Evolutionary conservation across 2,888 invertebrate genomes (phyloP), one percentile per base, ranked within the genome.

Genomic region (Dioctria rufipes): DNA sequence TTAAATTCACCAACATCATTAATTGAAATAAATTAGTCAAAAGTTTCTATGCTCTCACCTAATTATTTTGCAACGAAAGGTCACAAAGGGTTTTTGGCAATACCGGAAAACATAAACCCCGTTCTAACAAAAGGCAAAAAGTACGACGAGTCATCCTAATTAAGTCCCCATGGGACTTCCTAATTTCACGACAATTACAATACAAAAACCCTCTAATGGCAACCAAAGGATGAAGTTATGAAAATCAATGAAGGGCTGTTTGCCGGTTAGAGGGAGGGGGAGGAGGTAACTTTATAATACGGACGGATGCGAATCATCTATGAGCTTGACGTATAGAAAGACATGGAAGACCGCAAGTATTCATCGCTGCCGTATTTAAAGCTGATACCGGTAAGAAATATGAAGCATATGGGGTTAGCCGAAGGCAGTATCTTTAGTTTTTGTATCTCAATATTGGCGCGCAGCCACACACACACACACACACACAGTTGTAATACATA

Each of bases 141-240:
- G 66, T 78, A 46, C 69, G 60, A 43, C 80, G 61, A 80, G 79
- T 79, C 79, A 79, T 80, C 69, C 80, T 80, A 80, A 80, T 80
- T 69, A 80, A 80, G 69, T 46, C 49, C 80, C 61, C 40, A n/a
- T 43, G 80, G 80, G 69, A 80, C 61, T 69, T 60, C 80, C 60
- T 80, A 69, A 80, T 80, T 80, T 80, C 49, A 69, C 61, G 80
- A 80, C 69, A 80, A 80, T 80, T 80, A 80, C 69, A 60, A 67
- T 67, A 79, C 58, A 79, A 67, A 66, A 67, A 67, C 75, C 75
- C 42, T 61, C 43, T 58, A 58, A 75, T 60, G 60, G 61, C 58
- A 75, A 40, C 75, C 9, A 46, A 60, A 75, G 75, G 75, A 75
- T 42, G 75, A 60, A 75, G 60, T 75, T 75, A 75, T 75, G 75